Evolutionary conservation across 2,888 invertebrate species (phyloP), one percentile per base, ranked within the genome.

Genomic region (Platynereis dumerilii): DNA sequence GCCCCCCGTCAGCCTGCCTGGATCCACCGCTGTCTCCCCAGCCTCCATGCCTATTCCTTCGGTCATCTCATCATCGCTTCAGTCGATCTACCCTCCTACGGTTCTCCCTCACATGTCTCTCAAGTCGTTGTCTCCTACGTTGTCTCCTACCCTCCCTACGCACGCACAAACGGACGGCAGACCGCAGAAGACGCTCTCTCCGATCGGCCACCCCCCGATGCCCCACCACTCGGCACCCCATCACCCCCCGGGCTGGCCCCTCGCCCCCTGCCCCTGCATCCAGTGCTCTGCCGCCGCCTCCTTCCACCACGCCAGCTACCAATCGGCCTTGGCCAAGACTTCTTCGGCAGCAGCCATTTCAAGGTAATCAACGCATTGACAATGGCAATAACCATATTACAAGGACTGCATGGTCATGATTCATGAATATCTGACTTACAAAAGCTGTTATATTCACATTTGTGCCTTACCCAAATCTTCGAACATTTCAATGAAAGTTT

Each of bases 241-340:
- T 22, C 29, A 58, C 17, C 10, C 7, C 44, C 44, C 52, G 3
- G 53, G 60, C 2, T 45, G 22, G 17, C 48, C 60, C n/a, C 7
- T 20, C 7, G 52, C 7, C 20, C 52, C 60, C 20, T 60, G 60
- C 52, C 52, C 60, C 53, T 60, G 60, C 34, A 22, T 60, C 53
- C 60, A 60, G 48, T 60, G 60, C 29, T 34, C 44, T 17, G 34
- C 34, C 12, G 34, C 34, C 12, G 34, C 34, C 5, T 34, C 34
- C 5, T 34, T 34, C 34, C 34, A 34, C 12, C 34, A 34, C 34
- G 34, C 34, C 34, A 34, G 34, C 12, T 34, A 34, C 34, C 34
- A 34, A 12, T 34, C 34, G 12, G 34, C 12, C 12, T 12, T 34
- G 34, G 34, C 34, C 12, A 34, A 34, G 12, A 34, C 34, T 7